phyloP scores from a whole-genome alignment of 2,113 vertebrate species.

The Turnix velox region DNA sequence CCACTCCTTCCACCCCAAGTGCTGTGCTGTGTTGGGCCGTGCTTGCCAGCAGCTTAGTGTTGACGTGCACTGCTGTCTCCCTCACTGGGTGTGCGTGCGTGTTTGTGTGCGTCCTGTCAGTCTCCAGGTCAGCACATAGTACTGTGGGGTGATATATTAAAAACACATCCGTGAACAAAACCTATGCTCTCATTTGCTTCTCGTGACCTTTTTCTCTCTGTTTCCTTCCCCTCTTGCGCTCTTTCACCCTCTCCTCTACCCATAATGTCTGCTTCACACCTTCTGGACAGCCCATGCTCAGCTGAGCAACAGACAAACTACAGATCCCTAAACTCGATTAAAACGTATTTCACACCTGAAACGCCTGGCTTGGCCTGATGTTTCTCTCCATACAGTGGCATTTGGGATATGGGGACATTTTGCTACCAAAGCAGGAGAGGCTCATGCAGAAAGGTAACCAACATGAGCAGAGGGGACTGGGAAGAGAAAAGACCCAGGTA shows the following conservation, averaged over 20 bases:
- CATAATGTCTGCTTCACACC: conserved; percentile 48
- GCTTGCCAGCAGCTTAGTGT: background rate
- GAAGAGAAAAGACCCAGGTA: background rate
- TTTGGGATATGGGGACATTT: background rate
- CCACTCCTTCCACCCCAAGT: background rate
- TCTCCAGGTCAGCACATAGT: background rate
- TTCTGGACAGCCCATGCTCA: conserved; percentile 24
- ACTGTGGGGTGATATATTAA: background rate
- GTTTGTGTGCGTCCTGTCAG: background rate
- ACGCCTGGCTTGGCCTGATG: background rate
- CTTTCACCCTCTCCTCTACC: background rate
- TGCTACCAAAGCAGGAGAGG: background rate
- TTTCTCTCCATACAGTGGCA: background rate
- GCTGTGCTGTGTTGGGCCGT: conserved; percentile 14
- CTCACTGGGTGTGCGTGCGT: background rate
- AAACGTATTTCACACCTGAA: conserved; percentile 62
- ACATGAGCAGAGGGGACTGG: background rate
- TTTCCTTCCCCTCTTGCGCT: conserved; percentile 2
- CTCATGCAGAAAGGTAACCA: background rate
- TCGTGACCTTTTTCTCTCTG: background rate
- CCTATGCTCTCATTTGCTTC: conserved; percentile 22
- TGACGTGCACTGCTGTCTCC: background rate
- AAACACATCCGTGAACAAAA: conserved; percentile 25
- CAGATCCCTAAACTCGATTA: conserved; percentile 58
- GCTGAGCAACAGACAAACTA: conserved; percentile 42